These are phyloP conservation scores for Ranitomeya variabilis DNA, from an alignment of 2,113 vertebrate species.

Conservation along the genomic window DNA sequence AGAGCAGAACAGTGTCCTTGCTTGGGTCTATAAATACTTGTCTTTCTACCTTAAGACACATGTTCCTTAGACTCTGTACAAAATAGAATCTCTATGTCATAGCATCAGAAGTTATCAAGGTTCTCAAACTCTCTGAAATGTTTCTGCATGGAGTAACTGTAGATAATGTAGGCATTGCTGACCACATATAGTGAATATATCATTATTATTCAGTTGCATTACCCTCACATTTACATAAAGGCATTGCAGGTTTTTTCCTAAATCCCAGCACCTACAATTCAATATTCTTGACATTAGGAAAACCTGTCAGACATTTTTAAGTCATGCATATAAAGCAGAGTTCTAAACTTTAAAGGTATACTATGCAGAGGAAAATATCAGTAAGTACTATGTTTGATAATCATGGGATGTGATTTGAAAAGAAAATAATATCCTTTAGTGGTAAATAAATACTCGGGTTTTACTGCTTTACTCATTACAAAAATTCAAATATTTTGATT, in stretches of 20 bases:
- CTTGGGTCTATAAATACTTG: constrained; percentile 76
- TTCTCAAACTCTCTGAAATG: constrained; percentile 62
- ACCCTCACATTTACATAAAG: background rate
- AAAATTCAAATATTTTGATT: background rate
- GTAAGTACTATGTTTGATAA: background rate
- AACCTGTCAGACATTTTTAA: background rate
- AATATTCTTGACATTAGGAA: background rate
- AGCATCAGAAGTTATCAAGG: constrained; percentile 61
- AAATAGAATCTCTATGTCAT: background rate
- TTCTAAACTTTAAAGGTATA: background rate
- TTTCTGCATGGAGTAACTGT: constrained; percentile 65
- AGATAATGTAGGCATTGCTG: constrained; percentile 63
- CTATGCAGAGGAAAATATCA: background rate
- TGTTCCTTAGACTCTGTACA: background rate
- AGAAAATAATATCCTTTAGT: background rate
- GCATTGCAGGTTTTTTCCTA: background rate
- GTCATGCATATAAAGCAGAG: constrained; percentile 9
- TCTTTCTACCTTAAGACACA: constrained; percentile 63
- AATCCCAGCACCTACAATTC: background rate
- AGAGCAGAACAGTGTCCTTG: constrained; percentile 73
- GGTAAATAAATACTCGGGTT: background rate
- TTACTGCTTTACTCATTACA: background rate
- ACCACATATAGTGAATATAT: constrained; percentile 62
- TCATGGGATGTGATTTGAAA: background rate
- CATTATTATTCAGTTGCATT: background rate